Percentiles rank a stretch among this genome's conserved stretches.
Conservation (phyloP, 2,888 invertebrate genomes). For the Nasonovia ribisnigri region DNA sequence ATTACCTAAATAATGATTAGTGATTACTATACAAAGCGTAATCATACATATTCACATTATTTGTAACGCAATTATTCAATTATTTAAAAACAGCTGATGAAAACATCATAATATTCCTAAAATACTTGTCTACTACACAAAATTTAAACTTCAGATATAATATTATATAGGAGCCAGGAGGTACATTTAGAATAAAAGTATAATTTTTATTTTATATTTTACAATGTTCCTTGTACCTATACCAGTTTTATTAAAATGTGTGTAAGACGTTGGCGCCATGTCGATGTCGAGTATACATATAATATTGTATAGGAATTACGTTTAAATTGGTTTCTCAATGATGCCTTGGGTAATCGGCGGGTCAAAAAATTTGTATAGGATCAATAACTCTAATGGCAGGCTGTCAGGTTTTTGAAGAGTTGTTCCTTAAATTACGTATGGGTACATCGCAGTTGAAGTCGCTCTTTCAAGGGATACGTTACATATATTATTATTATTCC, state of each 20-base stretch:
- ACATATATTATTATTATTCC: slow-evolving; percentile 51
- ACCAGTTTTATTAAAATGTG: slow-evolving; percentile 38
- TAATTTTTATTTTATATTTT: neutral
- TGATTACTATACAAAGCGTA: neutral
- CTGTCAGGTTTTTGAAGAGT: slow-evolving; percentile 64
- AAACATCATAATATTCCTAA: neutral
- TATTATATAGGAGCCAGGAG: neutral
- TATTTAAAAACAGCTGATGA: neutral
- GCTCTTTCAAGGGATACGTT: slow-evolving; percentile 53
- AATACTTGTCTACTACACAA: neutral
- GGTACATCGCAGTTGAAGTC: neutral
- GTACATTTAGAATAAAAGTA: neutral
- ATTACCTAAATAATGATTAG: neutral
- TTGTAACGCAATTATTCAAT: neutral
- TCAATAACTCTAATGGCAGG: slow-evolving; percentile 61
- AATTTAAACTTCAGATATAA: neutral
- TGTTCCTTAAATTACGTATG: slow-evolving; percentile 46
- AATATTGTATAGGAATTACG: neutral
- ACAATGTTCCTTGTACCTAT: neutral
- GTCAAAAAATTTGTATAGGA: slow-evolving; percentile 63
- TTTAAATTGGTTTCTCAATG: slow-evolving; percentile 63
- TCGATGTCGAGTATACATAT: slow-evolving; percentile 14
- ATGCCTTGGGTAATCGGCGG: slow-evolving; percentile 60
- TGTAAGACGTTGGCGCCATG: slow-evolving; percentile 44
- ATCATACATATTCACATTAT: neutral